Conservation (phyloP, 30 jellyfish, hydroid and myxozoan genomes). For the Cassiopea andromeda region DNA sequence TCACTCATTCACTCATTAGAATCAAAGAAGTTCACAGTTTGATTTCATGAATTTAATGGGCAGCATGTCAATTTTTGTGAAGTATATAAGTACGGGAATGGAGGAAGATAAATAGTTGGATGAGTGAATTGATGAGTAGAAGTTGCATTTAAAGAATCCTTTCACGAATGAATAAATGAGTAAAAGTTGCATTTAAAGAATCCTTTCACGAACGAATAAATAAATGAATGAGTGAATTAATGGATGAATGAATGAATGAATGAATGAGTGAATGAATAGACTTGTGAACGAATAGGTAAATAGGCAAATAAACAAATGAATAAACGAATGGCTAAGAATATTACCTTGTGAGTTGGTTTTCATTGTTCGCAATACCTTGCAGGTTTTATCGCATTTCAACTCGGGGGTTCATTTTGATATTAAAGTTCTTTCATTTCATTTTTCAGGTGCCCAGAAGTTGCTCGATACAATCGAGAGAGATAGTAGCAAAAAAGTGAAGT, state of each 20-base stretch:
- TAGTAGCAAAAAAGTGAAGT: conserved; percentile 55
- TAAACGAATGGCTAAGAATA: no score
- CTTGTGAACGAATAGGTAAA: no score
- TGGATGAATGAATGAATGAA: no score
- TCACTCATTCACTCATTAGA: no score
- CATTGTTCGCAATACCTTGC: not conserved
- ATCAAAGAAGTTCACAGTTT: no score
- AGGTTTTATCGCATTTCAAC: not conserved
- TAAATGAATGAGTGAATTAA: not conserved
- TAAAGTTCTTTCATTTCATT: not conserved
- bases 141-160: not conserved
- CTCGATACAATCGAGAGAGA: conserved; percentile 60
- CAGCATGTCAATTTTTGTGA: no score
- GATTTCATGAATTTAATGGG: no score
- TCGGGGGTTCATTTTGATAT: not conserved
- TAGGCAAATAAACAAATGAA: no score
- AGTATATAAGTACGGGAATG: no score
- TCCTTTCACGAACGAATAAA: not conserved
- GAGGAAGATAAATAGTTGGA: no score
- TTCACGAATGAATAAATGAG: not conserved
- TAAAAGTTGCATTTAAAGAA: not conserved
- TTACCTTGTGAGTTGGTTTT: no score
- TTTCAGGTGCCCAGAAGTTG: conserved; percentile 68
- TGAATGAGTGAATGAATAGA: no score
- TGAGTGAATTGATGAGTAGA: not conserved